Percentiles rank a stretch among this genome's conserved stretches.
These are phyloP conservation scores for Chiloscyllium punctatum DNA, from an alignment of 2,797 vertebrate genomes.

Conservation along the genomic window DNA sequence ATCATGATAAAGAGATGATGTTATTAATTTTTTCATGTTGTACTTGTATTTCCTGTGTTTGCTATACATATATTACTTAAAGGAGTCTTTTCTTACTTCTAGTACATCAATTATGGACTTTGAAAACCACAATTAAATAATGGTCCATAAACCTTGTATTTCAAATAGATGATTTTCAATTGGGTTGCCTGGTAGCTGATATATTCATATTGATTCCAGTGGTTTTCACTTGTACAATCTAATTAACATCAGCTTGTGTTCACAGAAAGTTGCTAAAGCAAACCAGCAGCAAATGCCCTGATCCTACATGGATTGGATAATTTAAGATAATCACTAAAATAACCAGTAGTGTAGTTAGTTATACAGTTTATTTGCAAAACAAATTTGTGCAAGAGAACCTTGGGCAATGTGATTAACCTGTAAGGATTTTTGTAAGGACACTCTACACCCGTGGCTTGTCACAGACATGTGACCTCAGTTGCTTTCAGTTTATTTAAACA, in stretches of 20 bases:
- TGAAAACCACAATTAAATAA: background rate
- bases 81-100: background rate
- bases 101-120: background rate
- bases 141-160: background rate
- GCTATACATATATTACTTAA: background rate
- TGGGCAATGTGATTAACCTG: background rate
- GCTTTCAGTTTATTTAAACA: no score
- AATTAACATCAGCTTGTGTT: background rate
- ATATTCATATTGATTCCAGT: background rate
- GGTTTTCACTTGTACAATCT: background rate
- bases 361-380: background rate
- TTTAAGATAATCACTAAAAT: background rate
- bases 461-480: no score
- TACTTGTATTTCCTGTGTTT: background rate
- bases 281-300: background rate
- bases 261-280: background rate
- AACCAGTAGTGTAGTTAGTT: background rate
- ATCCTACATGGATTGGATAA: background rate
- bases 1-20: no score
- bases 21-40: background rate
- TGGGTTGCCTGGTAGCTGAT: background rate
- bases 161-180: background rate
- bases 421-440: no score
- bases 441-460: no score
- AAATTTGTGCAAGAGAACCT: background rate